These are phyloP conservation scores for Pongo abelii DNA, from an alignment of 2,113 vertebrate species.

Conservation along the genomic window DNA sequence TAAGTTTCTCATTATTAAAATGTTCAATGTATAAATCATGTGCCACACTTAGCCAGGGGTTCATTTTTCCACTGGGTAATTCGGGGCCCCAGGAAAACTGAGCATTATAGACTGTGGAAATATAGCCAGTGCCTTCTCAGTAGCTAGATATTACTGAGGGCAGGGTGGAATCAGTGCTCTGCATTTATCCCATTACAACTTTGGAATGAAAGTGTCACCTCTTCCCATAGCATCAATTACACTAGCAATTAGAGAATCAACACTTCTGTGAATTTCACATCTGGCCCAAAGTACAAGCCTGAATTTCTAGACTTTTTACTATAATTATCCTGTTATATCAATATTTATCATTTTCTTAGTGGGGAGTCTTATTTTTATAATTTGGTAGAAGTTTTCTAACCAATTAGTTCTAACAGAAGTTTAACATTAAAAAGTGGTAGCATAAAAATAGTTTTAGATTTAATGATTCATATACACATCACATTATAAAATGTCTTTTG, in stretches of 20 bases:
- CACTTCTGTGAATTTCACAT: background rate
- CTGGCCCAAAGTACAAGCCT: background rate
- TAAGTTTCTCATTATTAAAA: background rate
- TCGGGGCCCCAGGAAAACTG: background rate
- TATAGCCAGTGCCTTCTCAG: background rate
- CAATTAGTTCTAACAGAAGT: background rate
- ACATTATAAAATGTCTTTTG: background rate
- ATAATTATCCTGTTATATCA: background rate
- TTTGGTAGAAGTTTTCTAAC: background rate
- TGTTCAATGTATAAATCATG: background rate
- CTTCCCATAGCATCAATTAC: background rate
- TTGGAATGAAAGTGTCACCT: background rate
- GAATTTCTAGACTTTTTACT: background rate
- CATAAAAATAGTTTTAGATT: constrained; percentile 14
- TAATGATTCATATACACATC: background rate
- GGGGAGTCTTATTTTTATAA: background rate
- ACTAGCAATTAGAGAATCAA: background rate
- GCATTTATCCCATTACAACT: background rate
- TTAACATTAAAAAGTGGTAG: constrained; percentile 21
- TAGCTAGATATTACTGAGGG: background rate
- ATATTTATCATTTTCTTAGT: background rate
- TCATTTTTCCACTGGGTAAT: background rate
- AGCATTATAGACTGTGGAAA: background rate
- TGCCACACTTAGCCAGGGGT: background rate
- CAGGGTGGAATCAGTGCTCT: too few species aligned